Base-by-base conservation (phyloP, 2,888 invertebrate genomes). In the Geotrupes spiniger region DNA sequence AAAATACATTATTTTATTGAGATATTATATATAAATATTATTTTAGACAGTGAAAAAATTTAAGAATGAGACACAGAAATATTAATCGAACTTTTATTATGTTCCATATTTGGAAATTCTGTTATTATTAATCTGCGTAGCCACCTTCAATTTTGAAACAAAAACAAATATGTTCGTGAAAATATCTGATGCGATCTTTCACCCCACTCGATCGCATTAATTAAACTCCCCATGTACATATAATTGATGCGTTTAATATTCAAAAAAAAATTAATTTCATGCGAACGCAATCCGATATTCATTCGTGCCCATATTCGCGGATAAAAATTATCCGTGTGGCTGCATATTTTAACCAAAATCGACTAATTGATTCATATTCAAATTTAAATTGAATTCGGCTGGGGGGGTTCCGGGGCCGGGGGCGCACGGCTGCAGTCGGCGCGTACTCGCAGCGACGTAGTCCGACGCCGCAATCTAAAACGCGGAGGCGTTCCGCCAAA, bases 331-430 rank as follows among this genome's bases (percentile, higher is more conserved):
- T 47, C 42, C 46, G 39, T 46, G 46, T 39, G 46, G 17, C 39
- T 44, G 41, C 44, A 49, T 49, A 49, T 49, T 49, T 49, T 44
- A 40, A 45, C 40, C 44, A 44, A 40, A 49, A 49, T 44, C 49
- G 46, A 46, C 46, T 46, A 51, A 51, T 51, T 48, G 53, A 54
- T 56, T 56, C 51, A 53, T 54, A 53, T 56, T 55, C 50, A 56
- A 53, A 56, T 58, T 56, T 53, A 54, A 56, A 58, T 58, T 58
- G 56, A 56, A 53, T 58, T 56, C 43, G 42, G 40, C 25, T 42
- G 48, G 25, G 46, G 56, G 31, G 11, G 38, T 29, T 14, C 21
- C 26, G 49, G 29, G 25, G 36, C 21, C 14, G 29, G 33, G 21
- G 27, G 27, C 10, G 46, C 28, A 17, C 10, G 16, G 40, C 25